A percentile compares a stretch with the other conserved stretches of the same genome.
These are phyloP conservation scores for Notechis scutatus DNA, from an alignment of 2,113 vertebrate species.

Conservation along the genomic window DNA sequence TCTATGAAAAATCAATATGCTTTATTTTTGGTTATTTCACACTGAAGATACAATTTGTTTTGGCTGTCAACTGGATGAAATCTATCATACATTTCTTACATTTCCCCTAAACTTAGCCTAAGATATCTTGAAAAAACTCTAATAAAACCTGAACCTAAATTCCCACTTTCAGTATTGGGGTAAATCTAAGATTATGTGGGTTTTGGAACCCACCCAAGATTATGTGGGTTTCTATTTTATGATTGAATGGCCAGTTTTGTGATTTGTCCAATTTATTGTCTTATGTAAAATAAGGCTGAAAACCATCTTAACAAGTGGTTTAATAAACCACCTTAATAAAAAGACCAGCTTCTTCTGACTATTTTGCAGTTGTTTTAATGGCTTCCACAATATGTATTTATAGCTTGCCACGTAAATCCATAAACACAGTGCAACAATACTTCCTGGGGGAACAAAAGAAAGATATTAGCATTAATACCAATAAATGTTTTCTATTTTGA, in stretches of 20 bases:
- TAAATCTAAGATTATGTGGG: constrained; percentile 50
- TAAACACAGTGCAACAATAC: constrained; percentile 7
- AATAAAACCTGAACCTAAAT: constrained; percentile 58
- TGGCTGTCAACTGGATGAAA: constrained; percentile 70
- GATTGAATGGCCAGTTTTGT: constrained; percentile 59
- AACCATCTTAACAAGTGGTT: constrained; percentile 37
- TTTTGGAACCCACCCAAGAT: constrained; percentile 35
- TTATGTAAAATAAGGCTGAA: constrained; percentile 40
- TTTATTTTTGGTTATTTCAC: constrained; percentile 66
- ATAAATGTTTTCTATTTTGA: constrained; percentile 23
- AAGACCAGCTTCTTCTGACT: constrained; percentile 26
- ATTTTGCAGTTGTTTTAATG: background rate
- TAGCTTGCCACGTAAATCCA: constrained; percentile 4
- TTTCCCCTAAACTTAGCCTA: constrained; percentile 57
- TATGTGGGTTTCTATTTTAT: background rate
- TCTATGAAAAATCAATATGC: constrained; percentile 40
- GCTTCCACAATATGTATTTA: background rate
- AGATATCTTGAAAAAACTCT: constrained; percentile 60
- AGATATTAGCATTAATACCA: constrained; percentile 35
- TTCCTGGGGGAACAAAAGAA: background rate
- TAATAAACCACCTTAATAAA: constrained; percentile 30
- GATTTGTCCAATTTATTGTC: constrained; percentile 57
- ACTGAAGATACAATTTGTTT: constrained; percentile 68
- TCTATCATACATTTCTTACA: constrained; percentile 64
- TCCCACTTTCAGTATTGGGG: constrained; percentile 31